Evolutionary conservation across 2,797 vertebrate species (phyloP).

Genomic region (Melanotaenia pygmaea): DNA sequence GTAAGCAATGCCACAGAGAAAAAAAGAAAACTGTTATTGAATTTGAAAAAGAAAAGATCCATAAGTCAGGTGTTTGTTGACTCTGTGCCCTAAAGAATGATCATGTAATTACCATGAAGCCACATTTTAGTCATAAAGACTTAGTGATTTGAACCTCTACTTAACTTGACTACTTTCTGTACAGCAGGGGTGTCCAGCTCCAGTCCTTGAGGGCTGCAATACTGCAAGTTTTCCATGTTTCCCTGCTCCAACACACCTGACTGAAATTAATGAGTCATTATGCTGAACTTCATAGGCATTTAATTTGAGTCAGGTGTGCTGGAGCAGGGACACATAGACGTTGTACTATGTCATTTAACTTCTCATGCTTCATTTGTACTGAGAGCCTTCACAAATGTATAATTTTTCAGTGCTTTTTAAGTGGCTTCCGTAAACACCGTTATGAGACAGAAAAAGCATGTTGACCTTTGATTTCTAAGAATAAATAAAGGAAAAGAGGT

Average conservation of each 20-base stretch:
- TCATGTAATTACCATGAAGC: neutral
- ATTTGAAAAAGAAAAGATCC: neutral
- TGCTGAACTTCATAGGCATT: too few relatives aligned
- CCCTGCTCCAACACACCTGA: too few relatives aligned
- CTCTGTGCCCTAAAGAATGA: neutral
- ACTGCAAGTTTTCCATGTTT: too few relatives aligned
- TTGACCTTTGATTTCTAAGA: neutral
- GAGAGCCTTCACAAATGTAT: neutral
- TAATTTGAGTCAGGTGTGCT: too few relatives aligned
- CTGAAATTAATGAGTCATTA: too few relatives aligned
- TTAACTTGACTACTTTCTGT: neutral
- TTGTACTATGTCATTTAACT: neutral
- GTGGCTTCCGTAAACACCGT: slow-evolving; percentile 9
- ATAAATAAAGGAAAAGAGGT: slow-evolving; percentile 1
- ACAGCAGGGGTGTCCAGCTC: too few relatives aligned
- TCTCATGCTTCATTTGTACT: slow-evolving; percentile 1
- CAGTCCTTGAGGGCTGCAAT: too few relatives aligned
- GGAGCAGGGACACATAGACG: neutral
- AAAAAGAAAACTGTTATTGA: neutral
- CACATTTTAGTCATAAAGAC: neutral
- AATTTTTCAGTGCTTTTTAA: neutral
- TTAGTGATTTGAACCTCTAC: neutral
- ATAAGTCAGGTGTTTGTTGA: neutral
- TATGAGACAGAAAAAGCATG: neutral
- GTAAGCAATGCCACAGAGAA: neutral